Evolutionary conservation across 2,888 invertebrate species (phyloP).

Genomic region (Lymantria dispar): DNA sequence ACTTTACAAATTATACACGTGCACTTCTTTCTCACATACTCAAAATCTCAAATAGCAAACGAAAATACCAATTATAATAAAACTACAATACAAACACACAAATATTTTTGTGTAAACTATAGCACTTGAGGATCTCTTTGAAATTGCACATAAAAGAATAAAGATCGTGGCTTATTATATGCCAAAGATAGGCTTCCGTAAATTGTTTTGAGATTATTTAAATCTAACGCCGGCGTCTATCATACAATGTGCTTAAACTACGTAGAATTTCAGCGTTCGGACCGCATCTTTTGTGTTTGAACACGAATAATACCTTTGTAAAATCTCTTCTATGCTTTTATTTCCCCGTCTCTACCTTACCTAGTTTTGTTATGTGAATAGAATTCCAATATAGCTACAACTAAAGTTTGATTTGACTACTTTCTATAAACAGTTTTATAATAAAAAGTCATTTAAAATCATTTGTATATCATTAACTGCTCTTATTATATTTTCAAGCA

Average conservation of each 20-base stretch:
- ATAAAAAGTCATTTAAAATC: too few species aligned
- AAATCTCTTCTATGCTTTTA: constrained; percentile 61
- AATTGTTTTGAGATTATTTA: constrained; percentile 21
- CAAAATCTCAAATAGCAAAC: not conserved
- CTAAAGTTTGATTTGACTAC: constrained; percentile 45
- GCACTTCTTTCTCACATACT: not conserved
- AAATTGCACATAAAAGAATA: constrained; percentile 13
- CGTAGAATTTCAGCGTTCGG: constrained; percentile 36
- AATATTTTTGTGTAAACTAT: constrained; percentile 7
- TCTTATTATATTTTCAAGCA: too few species aligned
- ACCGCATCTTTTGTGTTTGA: constrained; percentile 54
- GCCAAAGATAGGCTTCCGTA: constrained; percentile 19
- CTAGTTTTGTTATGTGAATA: constrained; percentile 50
- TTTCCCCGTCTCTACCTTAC: constrained; percentile 60
- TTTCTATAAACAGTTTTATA: too few species aligned
- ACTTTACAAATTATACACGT: too few species aligned
- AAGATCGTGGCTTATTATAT: constrained; percentile 15
- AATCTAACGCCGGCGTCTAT: constrained; percentile 67
- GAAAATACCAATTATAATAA: not conserved
- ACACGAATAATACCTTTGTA: constrained; percentile 64
- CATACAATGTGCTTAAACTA: constrained; percentile 48
- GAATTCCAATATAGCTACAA: constrained; percentile 57
- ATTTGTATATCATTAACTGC: too few species aligned
- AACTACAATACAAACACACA: constrained; percentile 6
- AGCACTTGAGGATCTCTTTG: constrained; percentile 6